Conservation (phyloP, 2,113 vertebrate genomes). For the Zingel zingel region DNA sequence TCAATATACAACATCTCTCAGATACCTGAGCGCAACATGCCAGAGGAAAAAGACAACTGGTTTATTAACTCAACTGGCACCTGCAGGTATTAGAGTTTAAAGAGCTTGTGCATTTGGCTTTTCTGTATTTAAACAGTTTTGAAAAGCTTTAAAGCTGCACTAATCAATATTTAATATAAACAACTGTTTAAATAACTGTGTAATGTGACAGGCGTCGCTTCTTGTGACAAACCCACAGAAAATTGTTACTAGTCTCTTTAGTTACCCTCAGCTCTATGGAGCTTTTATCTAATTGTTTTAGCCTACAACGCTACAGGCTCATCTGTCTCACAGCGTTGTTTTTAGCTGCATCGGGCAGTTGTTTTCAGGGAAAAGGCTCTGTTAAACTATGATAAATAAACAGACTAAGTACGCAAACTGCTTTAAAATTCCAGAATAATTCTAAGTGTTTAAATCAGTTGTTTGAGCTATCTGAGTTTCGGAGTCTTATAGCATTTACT, state of each 20-base stretch:
- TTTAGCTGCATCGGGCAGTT: background rate
- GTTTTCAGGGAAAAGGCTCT: background rate
- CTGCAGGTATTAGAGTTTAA: constrained; percentile 88
- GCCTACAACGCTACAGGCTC: background rate
- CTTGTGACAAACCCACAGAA: too few relatives aligned
- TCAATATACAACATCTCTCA: constrained; percentile 89
- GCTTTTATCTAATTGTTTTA: background rate
- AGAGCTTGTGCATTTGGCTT: background rate
- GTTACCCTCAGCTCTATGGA: too few relatives aligned
- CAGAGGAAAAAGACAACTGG: constrained; percentile 73
- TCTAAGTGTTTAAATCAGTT: background rate
- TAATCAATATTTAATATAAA: background rate
- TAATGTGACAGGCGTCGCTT: background rate
- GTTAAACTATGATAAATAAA: background rate
- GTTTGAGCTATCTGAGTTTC: background rate
- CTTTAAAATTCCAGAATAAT: background rate
- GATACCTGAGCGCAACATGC: constrained; percentile 80
- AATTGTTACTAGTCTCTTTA: background rate
- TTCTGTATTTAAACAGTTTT: background rate
- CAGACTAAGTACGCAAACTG: background rate
- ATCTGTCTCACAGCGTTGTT: background rate
- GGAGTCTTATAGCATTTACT: background rate
- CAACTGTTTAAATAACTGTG: background rate
- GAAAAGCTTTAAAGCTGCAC: background rate
- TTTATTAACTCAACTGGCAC: constrained; percentile 75